Percentiles rank a stretch among this genome's conserved stretches.
Evolutionary conservation across 2,113 vertebrate genomes (phyloP).

Genomic region (Sceloporus undulatus): DNA sequence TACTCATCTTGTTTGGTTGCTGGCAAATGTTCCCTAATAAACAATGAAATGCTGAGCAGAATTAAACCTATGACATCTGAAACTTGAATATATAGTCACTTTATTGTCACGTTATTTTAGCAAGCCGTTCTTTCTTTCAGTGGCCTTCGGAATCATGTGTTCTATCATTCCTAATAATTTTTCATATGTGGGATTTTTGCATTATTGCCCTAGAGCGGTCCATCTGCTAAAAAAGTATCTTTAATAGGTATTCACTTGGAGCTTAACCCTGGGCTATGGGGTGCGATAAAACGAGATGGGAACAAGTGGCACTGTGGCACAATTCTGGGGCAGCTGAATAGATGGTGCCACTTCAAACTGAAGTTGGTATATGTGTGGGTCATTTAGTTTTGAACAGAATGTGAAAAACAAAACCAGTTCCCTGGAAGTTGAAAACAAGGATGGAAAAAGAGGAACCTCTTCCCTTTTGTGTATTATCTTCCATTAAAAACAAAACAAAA

Average conservation of each 20-base stretch:
- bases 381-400: background rate
- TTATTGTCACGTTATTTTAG: background rate
- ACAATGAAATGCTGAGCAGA: background rate
- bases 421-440: background rate
- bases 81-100: background rate
- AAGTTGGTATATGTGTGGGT: background rate
- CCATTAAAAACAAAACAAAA: background rate
- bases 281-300: background rate
- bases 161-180: background rate
- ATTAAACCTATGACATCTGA: background rate
- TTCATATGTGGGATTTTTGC: too few species aligned
- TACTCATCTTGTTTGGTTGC: background rate
- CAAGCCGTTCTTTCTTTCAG: background rate
- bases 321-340: background rate
- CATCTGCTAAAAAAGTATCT: background rate
- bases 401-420: background rate
- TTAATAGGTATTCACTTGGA: background rate
- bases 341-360: conserved; percentile 12
- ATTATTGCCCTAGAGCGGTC: background rate
- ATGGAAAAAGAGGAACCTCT: background rate
- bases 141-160: background rate
- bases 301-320: background rate
- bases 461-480: background rate
- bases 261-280: background rate
- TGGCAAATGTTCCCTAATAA: conserved; percentile 1